These are phyloP conservation scores for Cuculus canorus DNA, from an alignment of 2,797 vertebrate genomes.

Conservation along the genomic window DNA sequence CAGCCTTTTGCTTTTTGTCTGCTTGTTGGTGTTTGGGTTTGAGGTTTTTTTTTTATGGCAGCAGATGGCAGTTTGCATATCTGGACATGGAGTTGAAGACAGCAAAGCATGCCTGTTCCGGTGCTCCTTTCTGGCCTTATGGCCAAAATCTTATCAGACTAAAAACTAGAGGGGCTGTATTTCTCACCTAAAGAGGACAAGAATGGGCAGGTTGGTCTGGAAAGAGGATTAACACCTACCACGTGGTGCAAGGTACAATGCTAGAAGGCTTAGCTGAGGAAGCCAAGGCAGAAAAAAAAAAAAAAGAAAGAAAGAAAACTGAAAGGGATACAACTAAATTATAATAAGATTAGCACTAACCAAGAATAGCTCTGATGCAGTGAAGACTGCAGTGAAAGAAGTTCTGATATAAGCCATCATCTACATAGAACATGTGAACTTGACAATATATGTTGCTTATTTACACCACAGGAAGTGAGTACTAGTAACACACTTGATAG, in stretches of 20 bases:
- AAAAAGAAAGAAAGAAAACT: background rate
- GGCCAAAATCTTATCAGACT: background rate
- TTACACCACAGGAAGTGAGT: background rate
- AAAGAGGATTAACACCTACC: constrained; percentile 30
- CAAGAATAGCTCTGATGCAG: background rate
- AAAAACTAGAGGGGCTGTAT: background rate
- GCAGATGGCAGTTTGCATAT: background rate
- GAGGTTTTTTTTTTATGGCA: background rate
- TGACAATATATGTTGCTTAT: background rate
- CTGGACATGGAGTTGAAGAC: background rate
- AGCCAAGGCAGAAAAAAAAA: constrained; percentile 1
- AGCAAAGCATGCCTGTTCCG: background rate
- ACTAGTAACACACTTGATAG: background rate
- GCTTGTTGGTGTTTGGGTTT: too few species aligned
- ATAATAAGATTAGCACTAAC: constrained; percentile 21
- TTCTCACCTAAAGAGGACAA: constrained; percentile 5
- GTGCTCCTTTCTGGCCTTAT: background rate
- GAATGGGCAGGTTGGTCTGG: background rate
- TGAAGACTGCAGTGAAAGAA: background rate
- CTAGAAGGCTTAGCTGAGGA: constrained; percentile 31
- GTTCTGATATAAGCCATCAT: background rate
- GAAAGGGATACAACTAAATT: constrained; percentile 7
- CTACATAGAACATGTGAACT: background rate
- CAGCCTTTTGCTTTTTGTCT: too few species aligned
- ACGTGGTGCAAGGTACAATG: background rate